These are phyloP conservation scores for Spondyliosoma cantharus DNA, from an alignment of 2,797 vertebrate genomes.

Conservation along the genomic window DNA sequence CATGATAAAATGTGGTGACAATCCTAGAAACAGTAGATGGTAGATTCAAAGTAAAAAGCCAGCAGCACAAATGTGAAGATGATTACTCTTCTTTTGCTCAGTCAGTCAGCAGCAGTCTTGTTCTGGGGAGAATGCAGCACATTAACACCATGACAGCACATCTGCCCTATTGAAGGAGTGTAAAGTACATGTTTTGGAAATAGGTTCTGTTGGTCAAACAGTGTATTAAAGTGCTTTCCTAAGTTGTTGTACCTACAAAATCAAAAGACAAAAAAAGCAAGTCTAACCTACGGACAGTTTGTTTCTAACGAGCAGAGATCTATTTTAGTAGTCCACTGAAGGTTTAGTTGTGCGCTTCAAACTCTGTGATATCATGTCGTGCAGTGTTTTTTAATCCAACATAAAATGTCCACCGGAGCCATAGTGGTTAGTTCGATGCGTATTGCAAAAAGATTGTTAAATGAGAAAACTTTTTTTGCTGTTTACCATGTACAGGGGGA, in stretches of 20 bases:
- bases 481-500: conserved; percentile 95
- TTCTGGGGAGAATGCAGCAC: conserved; percentile 92
- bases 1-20: conserved; percentile 75
- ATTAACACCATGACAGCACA: conserved; percentile 79
- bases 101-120: conserved; percentile 66
- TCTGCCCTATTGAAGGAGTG: conserved; percentile 88
- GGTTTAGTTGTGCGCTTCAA: conserved; percentile 99
- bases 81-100: not conserved
- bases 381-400: conserved; percentile 88
- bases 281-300: conserved; percentile 88
- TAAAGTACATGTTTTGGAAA: conserved; percentile 91
- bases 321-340: conserved; percentile 99
- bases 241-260: conserved; percentile 92
- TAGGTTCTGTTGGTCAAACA: conserved; percentile 93
- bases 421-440: conserved; percentile 95
- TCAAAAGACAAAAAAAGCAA: conserved; percentile 83
- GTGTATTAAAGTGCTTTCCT: conserved; percentile 96
- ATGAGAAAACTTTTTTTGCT: conserved; percentile 93
- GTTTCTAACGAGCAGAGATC: conserved; percentile 98
- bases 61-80: conserved; percentile 59
- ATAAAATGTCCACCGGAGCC: conserved; percentile 94
- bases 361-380: conserved; percentile 98
- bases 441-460: conserved; percentile 98
- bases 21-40: conserved; percentile 64
- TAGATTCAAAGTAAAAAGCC: conserved; percentile 49